Percentiles rank a stretch among this genome's conserved stretches.
phyloP scores from a whole-genome alignment of 2,113 vertebrate genomes.

The Opisthocomus hoazin region DNA sequence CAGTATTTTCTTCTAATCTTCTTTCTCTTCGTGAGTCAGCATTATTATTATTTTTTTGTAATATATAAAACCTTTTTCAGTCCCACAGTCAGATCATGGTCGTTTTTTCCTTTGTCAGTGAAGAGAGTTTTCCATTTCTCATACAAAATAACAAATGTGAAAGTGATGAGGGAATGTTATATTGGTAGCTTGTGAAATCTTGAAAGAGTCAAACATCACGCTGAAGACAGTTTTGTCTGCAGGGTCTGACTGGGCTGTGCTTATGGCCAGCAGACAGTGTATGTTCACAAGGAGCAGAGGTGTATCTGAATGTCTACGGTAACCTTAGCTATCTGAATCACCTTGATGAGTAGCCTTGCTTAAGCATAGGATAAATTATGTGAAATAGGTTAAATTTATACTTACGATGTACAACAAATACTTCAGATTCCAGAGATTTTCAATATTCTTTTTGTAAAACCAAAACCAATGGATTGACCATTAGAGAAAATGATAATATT shows the following conservation, averaged over 20 bases:
- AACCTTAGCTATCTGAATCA: background rate
- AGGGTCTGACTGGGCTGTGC: background rate
- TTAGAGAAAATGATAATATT: background rate
- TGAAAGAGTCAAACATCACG: background rate
- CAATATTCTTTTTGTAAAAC: background rate
- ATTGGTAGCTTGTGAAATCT: background rate
- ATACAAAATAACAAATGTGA: background rate
- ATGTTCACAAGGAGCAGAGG: background rate
- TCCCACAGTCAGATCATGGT: background rate
- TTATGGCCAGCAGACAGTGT: background rate
- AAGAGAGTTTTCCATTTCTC: background rate
- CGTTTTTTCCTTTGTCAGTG: background rate
- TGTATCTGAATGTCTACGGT: background rate
- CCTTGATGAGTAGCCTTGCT: background rate
- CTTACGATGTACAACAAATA: background rate
- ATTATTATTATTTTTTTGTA: too few relatives aligned
- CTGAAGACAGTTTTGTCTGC: background rate
- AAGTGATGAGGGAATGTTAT: background rate
- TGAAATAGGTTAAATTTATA: background rate
- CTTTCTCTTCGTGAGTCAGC: background rate
- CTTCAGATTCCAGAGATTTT: background rate
- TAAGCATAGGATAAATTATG: background rate
- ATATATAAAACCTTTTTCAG: background rate
- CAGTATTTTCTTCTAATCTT: background rate
- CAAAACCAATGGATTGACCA: background rate